Base-by-base conservation (phyloP, 2,888 invertebrate genomes). In the Dione juno region DNA sequence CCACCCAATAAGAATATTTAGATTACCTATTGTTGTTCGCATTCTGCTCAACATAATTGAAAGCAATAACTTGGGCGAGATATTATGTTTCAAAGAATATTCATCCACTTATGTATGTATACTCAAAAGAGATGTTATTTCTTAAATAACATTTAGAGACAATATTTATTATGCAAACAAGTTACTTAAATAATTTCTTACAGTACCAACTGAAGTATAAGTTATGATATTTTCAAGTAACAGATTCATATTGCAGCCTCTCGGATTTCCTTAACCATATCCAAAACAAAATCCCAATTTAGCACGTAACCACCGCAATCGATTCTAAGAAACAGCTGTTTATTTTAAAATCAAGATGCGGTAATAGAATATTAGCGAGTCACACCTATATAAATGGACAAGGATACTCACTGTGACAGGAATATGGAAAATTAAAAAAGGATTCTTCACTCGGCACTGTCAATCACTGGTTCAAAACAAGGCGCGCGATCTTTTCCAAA, bases 401-500 rank as follows among this genome's bases (percentile, higher is more conserved):
- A 78, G 80, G 79, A 85, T 90, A 92, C 92, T 92, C 83, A 92
- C 92, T 77, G 87, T 79, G 85, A 78, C 77, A 80, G 82, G 78
- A 81, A 78, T 81, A 78, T 82, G 78, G 85, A 79, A 77, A 82
- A 79, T 82, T 80, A 82, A 82, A 83, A 81, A 80, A 82, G 82
- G 82, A 82, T 84, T 90, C 90, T 90, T 88, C 91, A 90, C 89
- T 90, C 89, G 86, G 85, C 92, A 92, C 92, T 92, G 88, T 91
- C 91, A 92, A 93, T 92, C 92, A 93, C 92, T 91, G 91, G 90
- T 89, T 86, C 86, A 92, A 90, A 90, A 92, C 91, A 92, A 88
- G 89, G 84, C 87, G 89, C 87, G 89, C 85, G 87, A 88, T 86
- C 83, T 89, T 90, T 90, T 91, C 91, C 86, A 91, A 93, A 92